Base-by-base conservation (phyloP, 2,888 invertebrate genomes). In the Alentia gelatinosa region DNA sequence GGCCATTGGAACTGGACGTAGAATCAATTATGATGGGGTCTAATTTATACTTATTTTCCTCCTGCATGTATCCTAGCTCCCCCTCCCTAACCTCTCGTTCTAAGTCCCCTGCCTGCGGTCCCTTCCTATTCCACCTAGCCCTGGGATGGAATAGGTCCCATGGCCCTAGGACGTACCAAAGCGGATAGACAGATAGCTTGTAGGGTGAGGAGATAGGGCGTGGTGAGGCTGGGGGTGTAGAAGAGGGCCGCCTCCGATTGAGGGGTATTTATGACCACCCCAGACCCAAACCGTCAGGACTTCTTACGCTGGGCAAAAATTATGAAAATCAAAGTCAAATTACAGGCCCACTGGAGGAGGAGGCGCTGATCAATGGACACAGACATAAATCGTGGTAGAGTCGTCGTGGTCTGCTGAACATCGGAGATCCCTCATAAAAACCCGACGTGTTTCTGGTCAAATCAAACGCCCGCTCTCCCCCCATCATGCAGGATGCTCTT, bases 1-100 rank as follows among this genome's bases (percentile, higher is more conserved):
- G 47, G 47, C 68, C 68, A 30, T 30, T 30, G 12, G 23, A 68
- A 30, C 33, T 30, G 68, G 5, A 26, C 68, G 68, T 30, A 68
- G 79, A 79, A 79, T 79, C 79, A 79, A 79, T 79, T 79, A 79
- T 79, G 79, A 79, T 39, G 79, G 79, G 9, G 39, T 79, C 79
- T 79, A 79, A 79, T 79, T 35, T 79, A 79, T 79, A 39, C 37
- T 33, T 79, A 9, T 39, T 35, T 79, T 39, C 7, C 74, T 33
- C 39, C 15, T 23, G 4, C 79, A 79, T 23, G 37, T 39, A 1
- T 79, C 39, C 12, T 19, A 15, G 5, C 79, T 23, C 37, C 37
- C 19, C 74, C 39, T 39, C 39, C 35, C 19, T 39, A 35, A 35
- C 79, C 39, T 23, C 79, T 79, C n/a, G 56, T n/a, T 19, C n/a